phyloP scores from a whole-genome alignment of 1,140 invertebrate species.

The Octopus bimaculoides region DNA sequence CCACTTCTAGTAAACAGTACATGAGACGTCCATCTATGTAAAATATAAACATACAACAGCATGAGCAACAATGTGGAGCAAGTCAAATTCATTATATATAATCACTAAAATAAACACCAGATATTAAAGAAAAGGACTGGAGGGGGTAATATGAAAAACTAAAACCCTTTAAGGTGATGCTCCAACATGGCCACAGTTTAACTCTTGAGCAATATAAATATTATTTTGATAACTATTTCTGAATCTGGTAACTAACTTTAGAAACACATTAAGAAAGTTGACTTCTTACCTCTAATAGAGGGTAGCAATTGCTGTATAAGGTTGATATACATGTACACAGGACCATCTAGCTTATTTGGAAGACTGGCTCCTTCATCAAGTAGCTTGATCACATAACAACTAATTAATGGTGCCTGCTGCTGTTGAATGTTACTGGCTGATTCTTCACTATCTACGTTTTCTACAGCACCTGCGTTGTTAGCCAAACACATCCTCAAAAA shows the following conservation, averaged over 20 bases:
- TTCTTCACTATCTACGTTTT: conserved; percentile 66
- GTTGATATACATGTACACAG: conserved; percentile 66
- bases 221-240: too few species aligned
- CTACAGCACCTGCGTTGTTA: conserved; percentile 53
- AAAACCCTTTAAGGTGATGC: too few species aligned
- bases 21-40: conserved; percentile 59
- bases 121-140: too few species aligned
- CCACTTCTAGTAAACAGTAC: conserved; percentile 71
- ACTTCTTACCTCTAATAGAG: conserved; percentile 42
- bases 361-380: conserved; percentile 61
- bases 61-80: too few species aligned
- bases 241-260: too few species aligned
- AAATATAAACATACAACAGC: neutral
- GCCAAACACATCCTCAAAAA: conserved; percentile 75
- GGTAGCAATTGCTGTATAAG: conserved; percentile 67
- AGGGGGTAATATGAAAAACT: too few species aligned
- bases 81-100: too few species aligned
- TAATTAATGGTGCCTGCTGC: conserved; percentile 57
- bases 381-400: conserved; percentile 43
- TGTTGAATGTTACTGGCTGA: conserved; percentile 66
- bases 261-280: too few species aligned
- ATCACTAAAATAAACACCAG: too few species aligned
- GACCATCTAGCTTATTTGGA: conserved; percentile 43
- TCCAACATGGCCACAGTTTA: too few species aligned
- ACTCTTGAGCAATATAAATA: too few species aligned